Percentiles rank a stretch among this genome's conserved stretches.
phyloP scores from a whole-genome alignment of 35 echinoderm and acorn worm genomes.

The Diadema setosum region DNA sequence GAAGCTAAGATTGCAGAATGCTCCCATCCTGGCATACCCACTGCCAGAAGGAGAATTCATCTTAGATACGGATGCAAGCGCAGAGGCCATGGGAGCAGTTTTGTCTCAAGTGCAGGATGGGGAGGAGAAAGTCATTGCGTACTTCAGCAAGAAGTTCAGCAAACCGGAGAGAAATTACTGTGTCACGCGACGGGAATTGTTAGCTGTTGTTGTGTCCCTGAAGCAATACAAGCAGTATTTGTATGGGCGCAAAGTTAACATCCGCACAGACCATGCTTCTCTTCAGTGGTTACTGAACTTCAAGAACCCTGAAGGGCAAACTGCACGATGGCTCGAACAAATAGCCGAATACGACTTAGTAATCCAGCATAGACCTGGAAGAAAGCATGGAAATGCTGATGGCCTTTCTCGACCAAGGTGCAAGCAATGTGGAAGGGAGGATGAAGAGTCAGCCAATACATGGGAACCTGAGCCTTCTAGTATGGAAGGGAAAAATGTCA shows the following conservation, averaged over 20 bases:
- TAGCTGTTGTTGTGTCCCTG: conserved; percentile 11
- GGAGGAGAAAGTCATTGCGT: conserved; percentile 44
- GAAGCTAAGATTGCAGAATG: conserved; percentile 8
- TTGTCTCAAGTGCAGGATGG: conserved; percentile 39
- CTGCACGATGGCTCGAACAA: no score
- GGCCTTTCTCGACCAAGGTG: no score
- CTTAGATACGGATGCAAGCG: no score
- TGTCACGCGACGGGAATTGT: no score
- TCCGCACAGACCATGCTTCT: conserved; percentile 54
- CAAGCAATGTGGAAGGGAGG: no score
- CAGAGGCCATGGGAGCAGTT: no score
- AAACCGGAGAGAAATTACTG: conserved; percentile 51
- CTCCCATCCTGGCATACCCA: conserved; percentile 62
- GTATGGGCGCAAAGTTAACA: neutral
- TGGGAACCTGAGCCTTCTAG: no score
- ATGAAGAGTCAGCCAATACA: no score
- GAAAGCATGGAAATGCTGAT: no score
- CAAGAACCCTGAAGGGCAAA: no score
- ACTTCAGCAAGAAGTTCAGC: conserved; percentile 18
- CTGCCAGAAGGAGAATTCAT: conserved; percentile 12
- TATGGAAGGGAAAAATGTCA: no score
- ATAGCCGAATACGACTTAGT: conserved; percentile 18
- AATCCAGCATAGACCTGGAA: conserved; percentile 48
- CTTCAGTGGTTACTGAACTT: no score
- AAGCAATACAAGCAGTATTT: conserved; percentile 36